Base-by-base conservation (phyloP, 1,140 invertebrate species). In the Aphelenchoides fujianensis region DNA sequence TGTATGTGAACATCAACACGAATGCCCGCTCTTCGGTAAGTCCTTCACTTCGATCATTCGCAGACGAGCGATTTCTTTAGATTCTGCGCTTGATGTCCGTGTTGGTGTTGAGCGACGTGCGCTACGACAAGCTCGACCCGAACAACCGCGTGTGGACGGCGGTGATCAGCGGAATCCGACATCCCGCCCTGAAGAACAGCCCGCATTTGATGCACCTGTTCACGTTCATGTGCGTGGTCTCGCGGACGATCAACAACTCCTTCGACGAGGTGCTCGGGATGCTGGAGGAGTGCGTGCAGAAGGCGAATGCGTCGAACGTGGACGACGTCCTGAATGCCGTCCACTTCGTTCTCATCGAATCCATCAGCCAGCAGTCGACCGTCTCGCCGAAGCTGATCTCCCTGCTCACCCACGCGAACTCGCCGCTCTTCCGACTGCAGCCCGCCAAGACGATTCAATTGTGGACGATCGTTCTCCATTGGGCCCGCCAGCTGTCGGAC, bases 121-220 rank as follows among this genome's bases (percentile, higher is more conserved):
- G 63, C 12, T 66, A 66, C 63, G 63, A 66, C 63, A 66, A 66
- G 31, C 36, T 66, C 12, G 63, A 66, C 34, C 63, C 63, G 1
- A 34, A 66, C 31, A 66, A 37, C 34, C 63, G 63, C 0, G 36
- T 66, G 37, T 35, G 16, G 27, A 66, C 37, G n/a, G 16, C 63
- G 0, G 63, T 66, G 3, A 19, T 66, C 12, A 16, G 16, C 31
- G 30, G 12, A 12, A 35, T 35, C 32, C 27, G 34, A 0, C 63
- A 66, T 66, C 27, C 16, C 12, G 12, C 27, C 28, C 32, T 66
- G 12, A 66, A 66, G 31, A 36, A 66, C 63, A 30, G 31, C 32
- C 12, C n/a, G 2, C 16, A 30, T 41, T 12, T 55, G 19, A 35
- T 27, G n/a, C 16, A 32, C 16, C 31, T 66, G 16, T 66, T 66